A percentile compares a stretch with the other conserved stretches of the same genome.
Evolutionary conservation across 2,797 vertebrate genomes (phyloP).

Genomic region (Pelodytes ibericus): DNA sequence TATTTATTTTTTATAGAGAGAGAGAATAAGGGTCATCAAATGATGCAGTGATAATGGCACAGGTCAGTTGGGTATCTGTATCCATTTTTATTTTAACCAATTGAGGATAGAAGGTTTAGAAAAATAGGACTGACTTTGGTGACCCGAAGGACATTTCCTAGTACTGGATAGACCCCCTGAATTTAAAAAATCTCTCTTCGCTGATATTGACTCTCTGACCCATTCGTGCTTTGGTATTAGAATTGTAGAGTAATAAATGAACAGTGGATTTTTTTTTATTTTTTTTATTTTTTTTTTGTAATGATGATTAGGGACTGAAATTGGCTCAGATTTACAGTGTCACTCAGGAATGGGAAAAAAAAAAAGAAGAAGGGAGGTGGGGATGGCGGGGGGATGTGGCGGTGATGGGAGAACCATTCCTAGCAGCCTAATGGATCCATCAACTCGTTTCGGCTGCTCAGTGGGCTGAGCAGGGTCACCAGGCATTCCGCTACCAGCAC

Average conservation of each 20-base stretch:
- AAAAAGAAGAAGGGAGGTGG: constrained; percentile 74
- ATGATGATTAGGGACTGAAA: constrained; percentile 99
- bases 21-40: neutral
- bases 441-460: constrained; percentile 98
- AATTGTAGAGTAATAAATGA: constrained; percentile 94
- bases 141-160: constrained; percentile 24
- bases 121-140: constrained; percentile 58
- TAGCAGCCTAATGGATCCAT: constrained; percentile 99
- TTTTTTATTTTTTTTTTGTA: no score
- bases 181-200: constrained; percentile 80
- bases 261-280: constrained; percentile 96
- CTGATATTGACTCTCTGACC: constrained; percentile 72
- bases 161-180: constrained; percentile 48
- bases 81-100: constrained; percentile 76
- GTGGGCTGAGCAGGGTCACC: constrained; percentile 98
- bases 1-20: constrained; percentile 5
- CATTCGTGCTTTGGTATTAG: constrained; percentile 84
- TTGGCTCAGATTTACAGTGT: constrained; percentile 99
- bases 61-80: constrained; percentile 29
- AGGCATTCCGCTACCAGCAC: constrained; percentile 98
- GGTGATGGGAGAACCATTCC: constrained; percentile 83
- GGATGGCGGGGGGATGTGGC: constrained; percentile 60
- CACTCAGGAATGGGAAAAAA: constrained; percentile 94
- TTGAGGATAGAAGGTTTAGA: constrained; percentile 69
- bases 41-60: constrained; percentile 30